phyloP scores from a whole-genome alignment of 2,113 vertebrate genomes.

The Ceratotherium simum region DNA sequence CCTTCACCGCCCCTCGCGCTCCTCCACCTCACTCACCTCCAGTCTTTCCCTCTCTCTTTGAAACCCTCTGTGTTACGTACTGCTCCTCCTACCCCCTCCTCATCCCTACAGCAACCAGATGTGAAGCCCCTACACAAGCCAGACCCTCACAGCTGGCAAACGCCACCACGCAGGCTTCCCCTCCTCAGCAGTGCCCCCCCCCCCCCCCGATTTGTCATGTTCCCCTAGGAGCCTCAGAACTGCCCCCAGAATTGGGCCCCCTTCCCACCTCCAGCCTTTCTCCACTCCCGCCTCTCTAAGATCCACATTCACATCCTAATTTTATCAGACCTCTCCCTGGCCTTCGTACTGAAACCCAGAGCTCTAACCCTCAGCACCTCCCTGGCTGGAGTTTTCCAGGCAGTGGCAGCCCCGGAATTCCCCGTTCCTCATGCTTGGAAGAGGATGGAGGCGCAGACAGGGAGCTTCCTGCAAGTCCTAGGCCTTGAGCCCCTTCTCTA shows the following conservation, averaged over 20 bases:
- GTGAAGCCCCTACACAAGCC: not conserved
- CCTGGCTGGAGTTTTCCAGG: not conserved
- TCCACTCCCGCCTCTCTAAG: not conserved
- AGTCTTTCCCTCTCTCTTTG: too few species aligned
- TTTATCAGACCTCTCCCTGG: not conserved
- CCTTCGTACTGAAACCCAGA: not conserved
- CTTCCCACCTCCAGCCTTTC: not conserved
- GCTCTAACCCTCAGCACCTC: not conserved
- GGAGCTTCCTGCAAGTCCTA: not conserved
- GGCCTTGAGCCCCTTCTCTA: not conserved
- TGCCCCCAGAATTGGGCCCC: rapidly evolving
- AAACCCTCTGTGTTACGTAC: not conserved
- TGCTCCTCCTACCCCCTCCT: not conserved
- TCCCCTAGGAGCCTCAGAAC: not conserved
- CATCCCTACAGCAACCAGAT: not conserved
- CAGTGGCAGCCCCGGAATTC: not conserved
- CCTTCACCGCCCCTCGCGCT: not conserved
- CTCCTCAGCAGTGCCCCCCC: not conserved
- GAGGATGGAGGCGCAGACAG: not conserved
- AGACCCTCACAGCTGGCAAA: not conserved
- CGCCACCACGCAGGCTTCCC: rapidly evolving
- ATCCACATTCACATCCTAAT: not conserved
- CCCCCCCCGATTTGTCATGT: not conserved
- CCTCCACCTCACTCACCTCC: not conserved
- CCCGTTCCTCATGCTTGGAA: not conserved